phyloP scores from a whole-genome alignment of 2,113 vertebrate genomes.

The Syrmaticus mikado region DNA sequence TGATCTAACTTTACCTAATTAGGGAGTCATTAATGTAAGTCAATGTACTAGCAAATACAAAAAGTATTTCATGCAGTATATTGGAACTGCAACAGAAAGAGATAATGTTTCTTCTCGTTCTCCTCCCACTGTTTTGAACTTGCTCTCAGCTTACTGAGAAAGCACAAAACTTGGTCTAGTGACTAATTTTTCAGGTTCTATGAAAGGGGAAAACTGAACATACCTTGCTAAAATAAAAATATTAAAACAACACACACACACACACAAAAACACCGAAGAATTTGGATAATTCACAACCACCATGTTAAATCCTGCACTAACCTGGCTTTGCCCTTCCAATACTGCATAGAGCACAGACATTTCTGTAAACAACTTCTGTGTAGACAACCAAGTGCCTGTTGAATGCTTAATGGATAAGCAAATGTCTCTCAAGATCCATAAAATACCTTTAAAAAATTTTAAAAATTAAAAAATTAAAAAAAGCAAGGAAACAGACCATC shows the following conservation, averaged over 20 bases:
- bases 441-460: neutral
- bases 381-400: neutral
- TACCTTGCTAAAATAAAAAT: neutral
- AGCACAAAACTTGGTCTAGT: neutral
- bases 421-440: neutral
- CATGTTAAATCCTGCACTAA: neutral
- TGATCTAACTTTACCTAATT: neutral
- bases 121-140: neutral
- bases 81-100: neutral
- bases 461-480: no score
- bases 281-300: neutral
- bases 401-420: neutral
- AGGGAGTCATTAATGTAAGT: neutral
- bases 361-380: neutral
- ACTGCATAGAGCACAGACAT: neutral
- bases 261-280: neutral
- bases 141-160: neutral
- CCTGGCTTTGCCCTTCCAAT: neutral
- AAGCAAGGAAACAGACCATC: accelerated
- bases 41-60: neutral
- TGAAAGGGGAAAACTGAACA: neutral
- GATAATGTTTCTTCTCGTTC: neutral
- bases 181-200: neutral
- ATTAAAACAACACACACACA: neutral
- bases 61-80: neutral